Conservation (phyloP, 1,140 invertebrate species). For the Aphis gossypii region DNA sequence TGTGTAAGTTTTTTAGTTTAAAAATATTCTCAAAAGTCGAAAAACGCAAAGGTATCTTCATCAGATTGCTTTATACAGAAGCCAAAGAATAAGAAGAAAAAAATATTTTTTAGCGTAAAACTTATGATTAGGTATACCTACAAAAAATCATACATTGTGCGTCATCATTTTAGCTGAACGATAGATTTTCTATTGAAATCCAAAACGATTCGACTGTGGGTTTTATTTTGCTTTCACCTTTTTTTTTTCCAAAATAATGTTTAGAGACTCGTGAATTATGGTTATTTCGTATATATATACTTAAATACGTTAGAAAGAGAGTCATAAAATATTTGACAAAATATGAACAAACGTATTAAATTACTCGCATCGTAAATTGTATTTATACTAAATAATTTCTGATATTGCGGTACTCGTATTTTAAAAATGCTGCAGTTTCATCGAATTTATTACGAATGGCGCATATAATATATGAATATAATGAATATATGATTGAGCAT, state of each 20-base stretch:
- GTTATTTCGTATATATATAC: not conserved
- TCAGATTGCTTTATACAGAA: not conserved
- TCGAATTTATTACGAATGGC: not conserved
- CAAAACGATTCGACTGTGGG: not conserved
- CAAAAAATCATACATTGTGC: too few relatives aligned
- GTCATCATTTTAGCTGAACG: too few relatives aligned
- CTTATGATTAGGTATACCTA: not conserved
- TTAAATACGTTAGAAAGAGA: not conserved
- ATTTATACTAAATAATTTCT: not conserved
- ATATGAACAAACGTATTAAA: not conserved
- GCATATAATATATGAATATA: not conserved
- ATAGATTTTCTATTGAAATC: not conserved
- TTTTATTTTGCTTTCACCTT: too few relatives aligned
- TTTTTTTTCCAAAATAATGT: not conserved
- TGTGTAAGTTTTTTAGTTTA: not conserved
- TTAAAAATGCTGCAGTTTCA: not conserved
- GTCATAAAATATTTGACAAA: not conserved
- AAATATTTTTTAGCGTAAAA: not conserved
- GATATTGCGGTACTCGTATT: not conserved
- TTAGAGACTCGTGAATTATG: not conserved
- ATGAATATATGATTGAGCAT: not conserved
- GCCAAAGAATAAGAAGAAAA: not conserved
- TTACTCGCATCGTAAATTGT: not conserved
- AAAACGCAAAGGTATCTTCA: not conserved
- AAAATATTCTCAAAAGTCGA: not conserved